Conservation (phyloP, 2,888 invertebrate genomes). For the Limnephilus lunatus region DNA sequence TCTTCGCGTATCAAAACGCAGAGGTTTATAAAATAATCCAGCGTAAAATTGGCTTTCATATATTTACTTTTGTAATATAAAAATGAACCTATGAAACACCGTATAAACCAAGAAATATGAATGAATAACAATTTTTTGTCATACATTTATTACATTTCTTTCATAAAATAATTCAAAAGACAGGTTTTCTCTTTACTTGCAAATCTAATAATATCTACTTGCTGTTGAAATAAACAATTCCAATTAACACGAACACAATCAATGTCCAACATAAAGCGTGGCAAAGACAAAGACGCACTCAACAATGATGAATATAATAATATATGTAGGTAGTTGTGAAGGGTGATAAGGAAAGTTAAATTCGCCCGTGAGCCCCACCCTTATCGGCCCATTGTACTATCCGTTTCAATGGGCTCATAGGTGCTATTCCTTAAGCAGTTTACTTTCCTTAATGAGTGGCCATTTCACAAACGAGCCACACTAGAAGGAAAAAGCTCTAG, state of each 20-base stretch:
- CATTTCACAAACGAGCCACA: slow-evolving; percentile 51
- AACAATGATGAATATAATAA: slow-evolving; percentile 16
- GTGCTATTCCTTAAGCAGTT: slow-evolving; percentile 57
- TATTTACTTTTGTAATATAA: neutral
- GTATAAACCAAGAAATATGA: neutral
- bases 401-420: slow-evolving; percentile 42
- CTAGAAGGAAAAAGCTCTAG: slow-evolving; percentile 41
- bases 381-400: slow-evolving; percentile 40
- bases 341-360: slow-evolving; percentile 6
- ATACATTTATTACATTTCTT: too few species aligned
- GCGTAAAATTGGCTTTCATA: neutral
- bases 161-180: too few species aligned
- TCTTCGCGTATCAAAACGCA: neutral
- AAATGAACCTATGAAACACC: neutral
- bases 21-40: neutral
- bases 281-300: neutral
- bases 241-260: neutral
- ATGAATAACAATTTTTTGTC: too few species aligned
- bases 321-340: neutral
- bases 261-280: slow-evolving; percentile 8
- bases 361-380: slow-evolving; percentile 27
- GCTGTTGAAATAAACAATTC: neutral
- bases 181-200: too few species aligned
- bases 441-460: slow-evolving; percentile 57
- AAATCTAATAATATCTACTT: neutral